Evolutionary conservation across 2,113 vertebrate species (phyloP).

Genomic region (Bambusicola thoracicus): DNA sequence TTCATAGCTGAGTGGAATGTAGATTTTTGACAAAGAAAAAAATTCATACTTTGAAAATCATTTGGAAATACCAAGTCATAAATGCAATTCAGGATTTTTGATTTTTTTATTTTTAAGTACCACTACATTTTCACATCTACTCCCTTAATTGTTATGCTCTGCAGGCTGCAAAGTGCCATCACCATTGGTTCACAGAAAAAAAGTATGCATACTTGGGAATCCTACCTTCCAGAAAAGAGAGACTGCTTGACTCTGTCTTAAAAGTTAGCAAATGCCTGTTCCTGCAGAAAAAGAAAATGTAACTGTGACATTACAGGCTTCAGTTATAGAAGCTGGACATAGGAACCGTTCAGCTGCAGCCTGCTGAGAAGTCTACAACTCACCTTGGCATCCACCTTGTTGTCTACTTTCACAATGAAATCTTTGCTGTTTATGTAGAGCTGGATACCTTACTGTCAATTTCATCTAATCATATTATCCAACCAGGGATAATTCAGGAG

Average conservation of each 20-base stretch:
- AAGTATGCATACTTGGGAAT: neutral
- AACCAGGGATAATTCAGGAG: neutral
- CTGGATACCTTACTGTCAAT: neutral
- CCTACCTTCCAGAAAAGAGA: neutral
- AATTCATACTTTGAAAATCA: neutral
- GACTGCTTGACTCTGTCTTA: neutral
- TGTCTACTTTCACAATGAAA: neutral
- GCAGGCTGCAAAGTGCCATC: neutral
- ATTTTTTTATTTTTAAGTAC: neutral
- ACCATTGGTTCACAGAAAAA: neutral
- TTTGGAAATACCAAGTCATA: neutral
- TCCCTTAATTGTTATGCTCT: neutral
- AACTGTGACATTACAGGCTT: neutral
- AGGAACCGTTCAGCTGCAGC: neutral
- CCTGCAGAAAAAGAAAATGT: neutral
- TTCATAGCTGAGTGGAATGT: neutral
- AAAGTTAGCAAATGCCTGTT: neutral
- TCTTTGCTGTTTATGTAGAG: neutral
- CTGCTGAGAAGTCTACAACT: neutral
- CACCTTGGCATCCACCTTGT: neutral
- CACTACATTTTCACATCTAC: neutral
- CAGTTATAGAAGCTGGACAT: neutral
- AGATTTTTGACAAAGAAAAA: neutral
- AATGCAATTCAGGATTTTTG: neutral
- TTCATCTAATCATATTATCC: neutral